A percentile compares a stretch with the other conserved stretches of the same genome.
phyloP scores from a whole-genome alignment of 2,797 vertebrate species.

The Typhlichthys eigenmanni region DNA sequence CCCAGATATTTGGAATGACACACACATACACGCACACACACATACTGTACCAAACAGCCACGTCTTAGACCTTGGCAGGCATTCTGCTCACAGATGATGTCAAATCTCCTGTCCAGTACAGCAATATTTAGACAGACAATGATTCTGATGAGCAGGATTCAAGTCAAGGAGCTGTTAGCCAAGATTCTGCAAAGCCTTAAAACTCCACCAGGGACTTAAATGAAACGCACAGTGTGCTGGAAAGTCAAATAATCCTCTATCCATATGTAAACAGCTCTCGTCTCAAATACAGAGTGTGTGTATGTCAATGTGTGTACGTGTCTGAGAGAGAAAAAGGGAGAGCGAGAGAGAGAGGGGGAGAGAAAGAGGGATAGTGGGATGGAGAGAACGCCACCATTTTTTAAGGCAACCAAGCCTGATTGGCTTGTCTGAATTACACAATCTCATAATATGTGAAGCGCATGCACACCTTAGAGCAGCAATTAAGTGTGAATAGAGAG shows the following conservation, averaged over 20 bases:
- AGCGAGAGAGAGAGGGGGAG: too few relatives aligned
- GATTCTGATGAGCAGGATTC: background rate
- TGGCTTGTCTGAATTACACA: too few relatives aligned
- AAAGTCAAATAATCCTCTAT: conserved; percentile 9
- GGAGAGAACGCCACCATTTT: too few relatives aligned
- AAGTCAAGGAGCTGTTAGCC: conserved; percentile 11
- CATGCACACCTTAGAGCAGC: too few relatives aligned
- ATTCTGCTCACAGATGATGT: too few relatives aligned
- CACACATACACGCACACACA: background rate
- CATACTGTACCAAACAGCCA: background rate
- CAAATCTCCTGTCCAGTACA: background rate
- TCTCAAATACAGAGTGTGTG: background rate
- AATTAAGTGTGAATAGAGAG: too few relatives aligned
- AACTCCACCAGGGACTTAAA: conserved; percentile 11
- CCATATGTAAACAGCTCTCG: background rate
- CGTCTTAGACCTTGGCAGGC: too few relatives aligned
- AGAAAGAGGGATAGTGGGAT: too few relatives aligned
- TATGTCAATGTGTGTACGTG: too few relatives aligned
- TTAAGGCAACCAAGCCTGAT: too few relatives aligned
- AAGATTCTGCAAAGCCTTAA: conserved; percentile 2
- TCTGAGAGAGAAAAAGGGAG: too few relatives aligned
- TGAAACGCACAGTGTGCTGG: conserved; percentile 2
- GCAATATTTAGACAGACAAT: background rate
- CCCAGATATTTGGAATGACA: background rate
- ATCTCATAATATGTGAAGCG: too few relatives aligned